Evolutionary conservation across 1,140 invertebrate genomes (phyloP).

Genomic region (Mesaphorura yosii): DNA sequence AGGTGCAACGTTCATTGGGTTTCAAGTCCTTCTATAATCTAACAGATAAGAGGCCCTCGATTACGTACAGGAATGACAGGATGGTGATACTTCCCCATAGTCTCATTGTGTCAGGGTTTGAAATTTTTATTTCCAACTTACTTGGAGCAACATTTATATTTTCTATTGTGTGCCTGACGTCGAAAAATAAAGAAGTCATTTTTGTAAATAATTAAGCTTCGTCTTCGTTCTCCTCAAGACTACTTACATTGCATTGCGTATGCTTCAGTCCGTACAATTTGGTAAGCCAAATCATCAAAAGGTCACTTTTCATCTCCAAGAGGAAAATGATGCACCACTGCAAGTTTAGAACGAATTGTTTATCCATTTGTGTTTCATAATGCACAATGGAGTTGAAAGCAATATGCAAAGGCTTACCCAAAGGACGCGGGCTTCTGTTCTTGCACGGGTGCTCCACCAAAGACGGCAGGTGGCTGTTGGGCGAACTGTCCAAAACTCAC

Average conservation of each 20-base stretch:
- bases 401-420: slow-evolving; percentile 2
- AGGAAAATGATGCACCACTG: slow-evolving; percentile 9
- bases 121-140: no score
- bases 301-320: slow-evolving; percentile 3
- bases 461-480: neutral
- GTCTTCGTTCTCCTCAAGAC: neutral
- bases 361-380: neutral
- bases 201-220: neutral
- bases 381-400: neutral
- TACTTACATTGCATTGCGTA: neutral
- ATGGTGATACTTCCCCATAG: neutral
- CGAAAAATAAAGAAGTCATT: neutral
- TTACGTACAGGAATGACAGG: neutral
- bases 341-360: neutral
- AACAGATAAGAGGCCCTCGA: neutral
- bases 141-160: neutral
- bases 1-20: slow-evolving; percentile 16
- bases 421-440: slow-evolving; percentile 3
- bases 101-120: neutral
- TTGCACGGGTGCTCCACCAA: neutral
- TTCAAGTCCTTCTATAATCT: slow-evolving; percentile 30
- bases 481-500: slow-evolving; percentile 6
- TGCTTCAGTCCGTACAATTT: neutral
- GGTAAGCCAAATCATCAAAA: neutral
- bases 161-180: neutral